Conservation (phyloP, 1,140 invertebrate genomes). For the Mycetomoellerius zeteki region DNA sequence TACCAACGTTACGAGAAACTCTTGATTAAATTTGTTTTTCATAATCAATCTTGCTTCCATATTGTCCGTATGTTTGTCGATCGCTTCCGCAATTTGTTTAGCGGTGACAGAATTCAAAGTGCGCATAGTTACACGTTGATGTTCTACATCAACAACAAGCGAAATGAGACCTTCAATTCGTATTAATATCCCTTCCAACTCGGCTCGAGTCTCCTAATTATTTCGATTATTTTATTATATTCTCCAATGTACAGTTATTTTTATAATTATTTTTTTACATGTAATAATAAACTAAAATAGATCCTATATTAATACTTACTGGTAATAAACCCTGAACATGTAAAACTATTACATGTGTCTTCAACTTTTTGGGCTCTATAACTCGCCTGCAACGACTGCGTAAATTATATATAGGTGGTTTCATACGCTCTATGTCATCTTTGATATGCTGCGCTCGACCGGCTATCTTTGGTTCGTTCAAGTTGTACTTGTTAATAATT, state of each 20-base stretch:
- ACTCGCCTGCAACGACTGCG: conserved; percentile 84
- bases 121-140: conserved; percentile 86
- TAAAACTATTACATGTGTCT: conserved; percentile 84
- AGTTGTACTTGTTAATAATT: conserved; percentile 82
- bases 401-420: conserved; percentile 86
- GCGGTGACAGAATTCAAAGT: conserved; percentile 84
- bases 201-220: conserved; percentile 84
- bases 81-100: conserved; percentile 85
- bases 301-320: too few species aligned
- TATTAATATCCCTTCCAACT: conserved; percentile 84
- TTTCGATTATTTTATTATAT: not conserved
- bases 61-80: conserved; percentile 82
- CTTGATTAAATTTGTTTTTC: conserved; percentile 87
- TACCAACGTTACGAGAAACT: conserved; percentile 85
- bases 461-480: conserved; percentile 81
- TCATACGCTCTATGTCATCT: conserved; percentile 85
- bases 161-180: conserved; percentile 86
- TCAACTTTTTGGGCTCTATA: conserved; percentile 85
- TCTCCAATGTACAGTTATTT: not conserved
- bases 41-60: conserved; percentile 86
- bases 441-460: conserved; percentile 82
- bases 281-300: not conserved
- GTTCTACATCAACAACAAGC: conserved; percentile 86
- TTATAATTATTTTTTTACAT: conserved; percentile 9
- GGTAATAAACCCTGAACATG: conserved; percentile 85